phyloP scores from a whole-genome alignment of 2,888 invertebrate species.

The Eupithecia pulchellata region DNA sequence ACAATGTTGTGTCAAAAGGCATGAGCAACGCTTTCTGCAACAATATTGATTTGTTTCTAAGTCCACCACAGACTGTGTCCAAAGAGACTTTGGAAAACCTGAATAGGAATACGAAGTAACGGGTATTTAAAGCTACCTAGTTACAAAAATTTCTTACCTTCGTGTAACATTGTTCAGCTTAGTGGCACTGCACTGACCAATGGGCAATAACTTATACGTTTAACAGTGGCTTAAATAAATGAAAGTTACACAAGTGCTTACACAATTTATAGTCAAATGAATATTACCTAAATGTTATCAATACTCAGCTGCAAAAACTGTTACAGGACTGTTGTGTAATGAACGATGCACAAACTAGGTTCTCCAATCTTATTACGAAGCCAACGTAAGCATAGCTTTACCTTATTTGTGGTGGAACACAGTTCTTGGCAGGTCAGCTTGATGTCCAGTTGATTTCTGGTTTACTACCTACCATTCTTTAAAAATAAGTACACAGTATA shows the following conservation, averaged over 20 bases:
- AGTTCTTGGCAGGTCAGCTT: slow-evolving; percentile 16
- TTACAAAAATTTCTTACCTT: neutral
- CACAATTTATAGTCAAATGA: slow-evolving; percentile 28
- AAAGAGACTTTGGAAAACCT: neutral
- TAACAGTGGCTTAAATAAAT: slow-evolving; percentile 18
- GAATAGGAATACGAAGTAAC: neutral
- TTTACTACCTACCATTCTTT: neutral
- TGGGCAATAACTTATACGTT: slow-evolving; percentile 26
- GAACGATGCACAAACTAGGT: slow-evolving; percentile 19
- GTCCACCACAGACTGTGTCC: neutral
- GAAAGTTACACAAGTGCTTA: slow-evolving; percentile 31
- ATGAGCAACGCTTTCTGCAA: neutral
- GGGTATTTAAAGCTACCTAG: neutral
- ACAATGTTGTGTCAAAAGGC: neutral
- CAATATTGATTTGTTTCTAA: neutral
- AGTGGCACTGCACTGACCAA: slow-evolving; percentile 22
- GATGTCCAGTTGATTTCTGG: neutral
- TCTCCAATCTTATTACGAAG: slow-evolving; percentile 8
- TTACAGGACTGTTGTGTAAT: slow-evolving; percentile 28
- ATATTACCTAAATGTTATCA: slow-evolving; percentile 36
- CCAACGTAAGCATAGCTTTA: neutral
- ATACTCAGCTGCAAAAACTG: slow-evolving; percentile 18
- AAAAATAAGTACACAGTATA: too few species aligned
- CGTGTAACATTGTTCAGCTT: slow-evolving; percentile 1
- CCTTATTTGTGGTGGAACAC: neutral